Conservation (phyloP, 2,797 vertebrate species). For the Gila robusta region DNA sequence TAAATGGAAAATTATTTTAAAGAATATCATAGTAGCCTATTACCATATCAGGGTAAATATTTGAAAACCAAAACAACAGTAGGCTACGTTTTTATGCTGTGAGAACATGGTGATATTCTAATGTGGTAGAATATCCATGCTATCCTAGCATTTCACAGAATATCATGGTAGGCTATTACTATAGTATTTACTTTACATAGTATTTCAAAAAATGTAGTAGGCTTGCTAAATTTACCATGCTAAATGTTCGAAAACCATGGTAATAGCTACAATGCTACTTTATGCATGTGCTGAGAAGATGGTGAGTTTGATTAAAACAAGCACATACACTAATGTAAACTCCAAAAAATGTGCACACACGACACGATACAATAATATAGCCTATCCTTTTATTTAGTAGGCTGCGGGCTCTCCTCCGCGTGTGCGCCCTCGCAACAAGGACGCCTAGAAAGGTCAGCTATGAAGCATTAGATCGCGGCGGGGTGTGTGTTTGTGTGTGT, state of each 20-base stretch:
- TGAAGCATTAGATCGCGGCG: conserved; percentile 18
- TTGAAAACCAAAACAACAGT: no score
- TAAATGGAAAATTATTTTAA: not conserved
- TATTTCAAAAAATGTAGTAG: not conserved
- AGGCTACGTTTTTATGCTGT: no score
- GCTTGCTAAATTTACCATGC: no score
- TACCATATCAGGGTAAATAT: not conserved
- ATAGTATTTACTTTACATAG: not conserved
- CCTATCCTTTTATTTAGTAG: not conserved
- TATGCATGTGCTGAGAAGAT: not conserved
- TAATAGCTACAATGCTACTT: not conserved
- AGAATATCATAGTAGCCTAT: not conserved
- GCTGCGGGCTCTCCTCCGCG: not conserved
- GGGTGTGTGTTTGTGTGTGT: conserved; percentile 17
- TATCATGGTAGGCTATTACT: not conserved
- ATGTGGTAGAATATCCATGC: not conserved
- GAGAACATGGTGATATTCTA: not conserved
- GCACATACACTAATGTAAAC: conserved; percentile 4
- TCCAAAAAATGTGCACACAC: not conserved
- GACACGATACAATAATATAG: not conserved
- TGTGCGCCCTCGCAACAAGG: conserved; percentile 23
- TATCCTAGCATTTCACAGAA: not conserved
- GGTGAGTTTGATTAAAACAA: not conserved
- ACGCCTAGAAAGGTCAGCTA: conserved; percentile 33
- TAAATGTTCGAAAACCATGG: not conserved